A percentile compares a stretch with the other conserved stretches of the same genome.
phyloP scores from a whole-genome alignment of 2,888 invertebrate species.

The Plagodis dolabraria region DNA sequence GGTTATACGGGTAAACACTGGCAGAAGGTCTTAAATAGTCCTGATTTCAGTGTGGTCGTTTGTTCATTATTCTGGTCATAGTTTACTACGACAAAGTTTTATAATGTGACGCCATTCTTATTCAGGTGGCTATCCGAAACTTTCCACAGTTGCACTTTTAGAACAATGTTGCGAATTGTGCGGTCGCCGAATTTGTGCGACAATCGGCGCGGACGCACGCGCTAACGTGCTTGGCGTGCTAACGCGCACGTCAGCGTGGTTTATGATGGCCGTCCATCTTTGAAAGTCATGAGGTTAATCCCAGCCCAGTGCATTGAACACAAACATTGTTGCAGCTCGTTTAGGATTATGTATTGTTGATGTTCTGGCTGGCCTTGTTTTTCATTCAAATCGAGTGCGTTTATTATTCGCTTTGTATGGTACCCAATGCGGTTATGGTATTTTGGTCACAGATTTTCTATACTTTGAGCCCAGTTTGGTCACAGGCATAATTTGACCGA shows the following conservation, averaged over 20 bases:
- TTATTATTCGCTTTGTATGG: not conserved
- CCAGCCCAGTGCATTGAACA: conserved; percentile 52
- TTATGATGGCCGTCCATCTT: conserved; percentile 57
- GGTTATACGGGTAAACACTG: no score
- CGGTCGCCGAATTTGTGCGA: conserved; percentile 58
- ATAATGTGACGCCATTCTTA: conserved; percentile 39
- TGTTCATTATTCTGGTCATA: not conserved
- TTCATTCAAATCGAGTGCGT: not conserved
- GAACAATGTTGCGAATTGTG: conserved; percentile 72
- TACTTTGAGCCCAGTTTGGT: no score
- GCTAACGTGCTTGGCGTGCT: conserved; percentile 58
- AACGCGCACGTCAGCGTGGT: conserved; percentile 41
- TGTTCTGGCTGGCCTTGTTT: conserved; percentile 4
- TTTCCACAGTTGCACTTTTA: conserved; percentile 64
- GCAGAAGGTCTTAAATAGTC: no score
- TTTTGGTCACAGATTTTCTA: no score
- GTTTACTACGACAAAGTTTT: not conserved
- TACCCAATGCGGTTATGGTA: no score
- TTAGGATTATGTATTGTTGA: not conserved
- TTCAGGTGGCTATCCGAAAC: conserved; percentile 57
- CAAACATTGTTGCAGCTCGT: conserved; percentile 24
- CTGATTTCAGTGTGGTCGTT: no score
- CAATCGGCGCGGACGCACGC: conserved; percentile 45
- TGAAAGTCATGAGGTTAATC: conserved; percentile 54
- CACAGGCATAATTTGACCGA: no score